Percentiles rank a stretch among this genome's conserved stretches.
Conservation (phyloP, 2,888 invertebrate species). For the Epirrhoe tristata region DNA sequence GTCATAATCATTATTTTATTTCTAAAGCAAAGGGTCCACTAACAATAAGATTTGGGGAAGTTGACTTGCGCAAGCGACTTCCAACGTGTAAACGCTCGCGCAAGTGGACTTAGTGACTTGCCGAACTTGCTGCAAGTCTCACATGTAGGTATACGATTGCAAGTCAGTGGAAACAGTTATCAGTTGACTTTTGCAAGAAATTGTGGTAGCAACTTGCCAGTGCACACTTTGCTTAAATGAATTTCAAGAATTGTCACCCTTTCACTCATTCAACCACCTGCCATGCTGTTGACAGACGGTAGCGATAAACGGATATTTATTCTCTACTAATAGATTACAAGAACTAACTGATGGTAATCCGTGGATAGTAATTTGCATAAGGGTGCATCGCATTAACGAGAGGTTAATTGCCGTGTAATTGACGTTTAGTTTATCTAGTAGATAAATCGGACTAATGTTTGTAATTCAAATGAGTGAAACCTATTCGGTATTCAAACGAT, state of each 20-base stretch:
- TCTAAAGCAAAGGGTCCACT: too few species aligned
- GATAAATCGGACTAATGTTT: slow-evolving; percentile 41
- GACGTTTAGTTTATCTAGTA: slow-evolving; percentile 64
- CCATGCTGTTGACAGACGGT: slow-evolving; percentile 39
- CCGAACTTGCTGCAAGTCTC: too few species aligned
- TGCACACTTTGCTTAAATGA: slow-evolving; percentile 11
- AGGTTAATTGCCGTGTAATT: slow-evolving; percentile 77
- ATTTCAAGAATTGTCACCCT: slow-evolving; percentile 23
- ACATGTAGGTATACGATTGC: too few species aligned
- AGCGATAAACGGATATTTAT: slow-evolving; percentile 35
- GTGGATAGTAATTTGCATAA: slow-evolving; percentile 57
- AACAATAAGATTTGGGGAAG: too few species aligned
- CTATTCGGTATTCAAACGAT: not conserved
- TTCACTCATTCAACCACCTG: slow-evolving; percentile 14
- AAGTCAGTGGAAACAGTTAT: slow-evolving; percentile 25
- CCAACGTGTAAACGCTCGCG: too few species aligned
- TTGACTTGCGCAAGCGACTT: too few species aligned
- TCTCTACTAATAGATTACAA: slow-evolving; percentile 34
- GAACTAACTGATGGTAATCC: slow-evolving; percentile 50
- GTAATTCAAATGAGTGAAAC: slow-evolving; percentile 2
- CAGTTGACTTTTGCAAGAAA: slow-evolving; percentile 27
- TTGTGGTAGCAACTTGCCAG: slow-evolving; percentile 26
- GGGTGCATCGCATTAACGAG: slow-evolving; percentile 79
- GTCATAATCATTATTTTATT: too few species aligned
- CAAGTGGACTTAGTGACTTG: too few species aligned